Percentiles rank a stretch among this genome's conserved stretches.
Evolutionary conservation across 2,113 vertebrate species (phyloP).

Genomic region (Melanerpes formicivorus): DNA sequence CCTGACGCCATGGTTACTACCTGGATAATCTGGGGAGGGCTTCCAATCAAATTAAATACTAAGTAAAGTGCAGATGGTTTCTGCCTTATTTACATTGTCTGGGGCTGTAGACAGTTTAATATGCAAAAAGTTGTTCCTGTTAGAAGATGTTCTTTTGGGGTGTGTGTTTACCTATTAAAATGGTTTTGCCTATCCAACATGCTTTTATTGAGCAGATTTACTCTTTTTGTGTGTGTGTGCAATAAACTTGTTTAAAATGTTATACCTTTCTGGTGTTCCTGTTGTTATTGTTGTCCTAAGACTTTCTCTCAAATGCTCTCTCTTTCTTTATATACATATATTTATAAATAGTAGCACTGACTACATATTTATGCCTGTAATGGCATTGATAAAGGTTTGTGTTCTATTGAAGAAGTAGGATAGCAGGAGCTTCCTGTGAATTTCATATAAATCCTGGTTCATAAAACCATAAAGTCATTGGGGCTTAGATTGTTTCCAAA

Average conservation of each 20-base stretch:
- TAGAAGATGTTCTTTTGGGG: neutral
- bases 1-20: constrained; percentile 67
- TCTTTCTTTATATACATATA: neutral
- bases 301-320: neutral
- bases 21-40: constrained; percentile 41
- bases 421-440: neutral
- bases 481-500: neutral
- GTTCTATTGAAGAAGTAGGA: neutral
- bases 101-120: constrained; percentile 30
- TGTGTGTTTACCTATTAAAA: neutral
- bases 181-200: neutral
- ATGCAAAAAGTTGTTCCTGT: constrained; percentile 6
- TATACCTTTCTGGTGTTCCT: neutral
- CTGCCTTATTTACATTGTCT: constrained; percentile 59
- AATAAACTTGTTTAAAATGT: neutral
- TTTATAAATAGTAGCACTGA: neutral
- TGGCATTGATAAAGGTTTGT: neutral
- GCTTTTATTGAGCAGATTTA: constrained; percentile 10
- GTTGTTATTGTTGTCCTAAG: neutral
- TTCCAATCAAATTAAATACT: constrained; percentile 39
- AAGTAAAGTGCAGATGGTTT: constrained; percentile 46
- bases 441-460: neutral
- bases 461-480: neutral
- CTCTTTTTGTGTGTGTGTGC: neutral
- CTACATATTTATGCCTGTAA: neutral